Evolutionary conservation across 2,888 invertebrate genomes (phyloP).

Genomic region (Drosophila ezoana): DNA sequence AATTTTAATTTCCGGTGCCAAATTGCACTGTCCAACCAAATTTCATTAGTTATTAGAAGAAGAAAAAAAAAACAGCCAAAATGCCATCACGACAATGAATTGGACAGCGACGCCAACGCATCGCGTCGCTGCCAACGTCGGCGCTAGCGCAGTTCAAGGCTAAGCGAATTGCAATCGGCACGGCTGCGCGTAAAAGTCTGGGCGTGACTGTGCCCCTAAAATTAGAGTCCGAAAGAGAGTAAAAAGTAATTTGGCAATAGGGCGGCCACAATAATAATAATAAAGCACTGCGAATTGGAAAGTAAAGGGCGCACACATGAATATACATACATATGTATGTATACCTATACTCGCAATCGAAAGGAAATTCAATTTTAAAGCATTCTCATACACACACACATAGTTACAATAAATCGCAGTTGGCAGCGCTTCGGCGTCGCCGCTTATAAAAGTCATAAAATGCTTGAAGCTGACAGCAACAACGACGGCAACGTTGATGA

Average conservation of each 20-base stretch:
- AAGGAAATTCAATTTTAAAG: conserved; percentile 65
- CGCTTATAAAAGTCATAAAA: conserved; percentile 51
- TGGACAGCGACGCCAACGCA: conserved; percentile 49
- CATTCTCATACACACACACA: conserved; percentile 46
- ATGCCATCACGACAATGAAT: conserved; percentile 6
- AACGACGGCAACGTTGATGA: conserved; percentile 20
- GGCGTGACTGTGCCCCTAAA: conserved; percentile 7
- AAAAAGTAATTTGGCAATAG: conserved; percentile 48
- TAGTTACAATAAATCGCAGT: conserved; percentile 47
- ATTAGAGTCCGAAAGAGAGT: conserved; percentile 9
- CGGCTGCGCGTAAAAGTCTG: conserved; percentile 29
- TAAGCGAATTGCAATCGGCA: conserved; percentile 42
- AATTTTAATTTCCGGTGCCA: conserved; percentile 43
- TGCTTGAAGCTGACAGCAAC: conserved; percentile 38
- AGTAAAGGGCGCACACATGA: conserved; percentile 59
- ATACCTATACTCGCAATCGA: conserved; percentile 32
- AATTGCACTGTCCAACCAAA: conserved; percentile 26
- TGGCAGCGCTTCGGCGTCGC: conserved; percentile 16
- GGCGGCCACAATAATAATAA: conserved; percentile 35
- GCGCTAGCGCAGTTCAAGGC: conserved; percentile 54
- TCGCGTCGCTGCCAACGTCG: conserved; percentile 20
- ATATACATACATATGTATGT: conserved; percentile 2
- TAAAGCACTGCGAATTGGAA: conserved; percentile 61
- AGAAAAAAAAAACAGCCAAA: conserved; percentile 5
- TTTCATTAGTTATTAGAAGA: conserved; percentile 15